Evolutionary conservation across 2,888 invertebrate species (phyloP), one percentile per base, ranked within the genome.

Genomic region (Cenopis cana): DNA sequence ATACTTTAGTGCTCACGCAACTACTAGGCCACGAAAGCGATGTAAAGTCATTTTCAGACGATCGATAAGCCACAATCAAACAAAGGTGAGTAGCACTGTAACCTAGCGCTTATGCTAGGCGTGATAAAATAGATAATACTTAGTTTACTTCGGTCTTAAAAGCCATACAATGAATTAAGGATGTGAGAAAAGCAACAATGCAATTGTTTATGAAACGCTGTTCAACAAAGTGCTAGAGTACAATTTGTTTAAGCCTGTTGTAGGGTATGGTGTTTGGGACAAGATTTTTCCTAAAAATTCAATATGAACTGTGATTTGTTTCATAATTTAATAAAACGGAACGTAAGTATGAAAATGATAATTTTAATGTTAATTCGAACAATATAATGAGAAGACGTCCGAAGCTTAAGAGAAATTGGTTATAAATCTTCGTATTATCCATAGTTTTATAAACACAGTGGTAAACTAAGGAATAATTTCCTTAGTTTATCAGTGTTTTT

Each of bases 161-260:
- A 76, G 62, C 62, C 62, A 73, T 74, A 84, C 83, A 87, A 85
- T 84, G 75, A 79, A 64, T 74, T 69, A 78, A 85, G 83, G 83
- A 84, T 84, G 81, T 85, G 83, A 81, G 79, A 84, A 84, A 81
- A 77, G 79, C 82, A 83, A 80, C 76, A 79, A 78, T 72, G 69
- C 56, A 75, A 73, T 73, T 77, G 77, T 79, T 82, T 78, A 78
- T 77, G 78, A 81, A 82, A 84, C 77, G 75, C 74, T 68, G 68
- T 75, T 72, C 67, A 68, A 73, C 73, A 75, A 70, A 59, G 66
- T 68, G 73, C 55, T 62, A 73, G 67, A 69, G 50, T 36, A 38
- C 12, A 24, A 41, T 36, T 65, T 60, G 62, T 14, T 12, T 50
- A 11, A 18, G 12, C 20, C 10, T 12, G 20, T 11, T 5, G 14